Evolutionary conservation across 2,888 invertebrate species (phyloP).

Genomic region (Salpingus planirostris): DNA sequence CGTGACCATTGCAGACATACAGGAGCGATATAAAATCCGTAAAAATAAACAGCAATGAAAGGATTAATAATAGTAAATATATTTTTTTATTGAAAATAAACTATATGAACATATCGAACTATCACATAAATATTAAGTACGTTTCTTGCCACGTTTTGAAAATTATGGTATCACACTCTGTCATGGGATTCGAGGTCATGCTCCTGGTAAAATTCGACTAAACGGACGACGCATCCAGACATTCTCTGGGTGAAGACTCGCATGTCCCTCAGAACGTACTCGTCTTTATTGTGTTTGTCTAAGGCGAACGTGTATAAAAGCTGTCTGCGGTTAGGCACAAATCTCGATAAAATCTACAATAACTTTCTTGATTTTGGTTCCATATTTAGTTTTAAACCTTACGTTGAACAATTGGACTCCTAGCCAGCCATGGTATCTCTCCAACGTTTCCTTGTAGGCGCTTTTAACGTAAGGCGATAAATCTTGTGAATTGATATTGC

Average conservation of each 20-base stretch:
- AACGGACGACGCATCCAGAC: constrained; percentile 48
- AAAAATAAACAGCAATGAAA: neutral
- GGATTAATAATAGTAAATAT: neutral
- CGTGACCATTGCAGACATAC: constrained; percentile 16
- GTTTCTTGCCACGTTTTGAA: neutral
- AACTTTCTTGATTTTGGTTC: constrained; percentile 1
- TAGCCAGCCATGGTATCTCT: constrained; percentile 68
- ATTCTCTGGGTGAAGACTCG: constrained; percentile 47
- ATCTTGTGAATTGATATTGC: constrained; percentile 43
- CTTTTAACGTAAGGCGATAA: constrained; percentile 53
- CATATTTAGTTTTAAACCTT: constrained; percentile 25
- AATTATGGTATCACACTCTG: constrained; percentile 3
- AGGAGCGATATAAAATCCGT: constrained; percentile 10
- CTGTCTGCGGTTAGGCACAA: constrained; percentile 26
- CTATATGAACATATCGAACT: neutral
- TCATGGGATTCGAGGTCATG: constrained; percentile 46
- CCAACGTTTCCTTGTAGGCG: constrained; percentile 63
- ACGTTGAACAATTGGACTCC: constrained; percentile 66
- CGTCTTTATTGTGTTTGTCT: constrained; percentile 30
- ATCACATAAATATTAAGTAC: neutral
- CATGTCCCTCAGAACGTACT: constrained; percentile 36
- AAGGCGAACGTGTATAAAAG: constrained; percentile 25
- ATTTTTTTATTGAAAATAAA: neutral
- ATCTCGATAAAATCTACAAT: constrained; percentile 27
- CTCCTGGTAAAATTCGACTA: constrained; percentile 52